These are phyloP conservation scores for Ctenoplectra terminalis DNA, from an alignment of 1,140 invertebrate genomes.

Conservation along the genomic window DNA sequence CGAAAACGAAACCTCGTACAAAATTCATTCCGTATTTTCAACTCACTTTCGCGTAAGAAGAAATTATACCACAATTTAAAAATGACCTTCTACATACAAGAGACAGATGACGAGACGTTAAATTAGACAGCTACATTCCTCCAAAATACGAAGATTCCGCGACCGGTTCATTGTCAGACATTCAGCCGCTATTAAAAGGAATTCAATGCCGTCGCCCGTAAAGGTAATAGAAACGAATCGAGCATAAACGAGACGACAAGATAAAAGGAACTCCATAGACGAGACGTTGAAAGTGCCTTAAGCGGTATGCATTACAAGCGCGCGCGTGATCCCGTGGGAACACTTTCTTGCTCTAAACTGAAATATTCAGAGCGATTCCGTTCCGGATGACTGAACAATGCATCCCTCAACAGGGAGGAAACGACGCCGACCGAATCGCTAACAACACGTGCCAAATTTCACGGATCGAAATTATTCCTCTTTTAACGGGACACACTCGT, in stretches of 20 bases:
- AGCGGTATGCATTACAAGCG: not conserved
- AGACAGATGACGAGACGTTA: too few species aligned
- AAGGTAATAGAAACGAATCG: slow-evolving; percentile 6
- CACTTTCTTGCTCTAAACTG: not conserved
- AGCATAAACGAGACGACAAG: not conserved
- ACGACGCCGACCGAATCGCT: not conserved
- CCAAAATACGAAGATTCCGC: not conserved
- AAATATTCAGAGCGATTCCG: not conserved
- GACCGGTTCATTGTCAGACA: not conserved
- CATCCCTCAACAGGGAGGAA: too few species aligned
- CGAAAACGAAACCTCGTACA: too few species aligned
- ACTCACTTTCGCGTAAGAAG: too few species aligned
- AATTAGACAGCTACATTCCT: not conserved
- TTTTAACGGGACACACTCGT: not conserved
- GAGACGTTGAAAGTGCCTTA: not conserved
- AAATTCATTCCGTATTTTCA: too few species aligned
- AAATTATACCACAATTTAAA: too few species aligned
- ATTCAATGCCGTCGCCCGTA: not conserved
- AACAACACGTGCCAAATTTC: not conserved
- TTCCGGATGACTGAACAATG: not conserved
- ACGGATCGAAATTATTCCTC: not conserved
- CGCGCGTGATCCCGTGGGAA: not conserved
- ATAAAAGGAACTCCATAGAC: not conserved
- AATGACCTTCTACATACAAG: too few species aligned
- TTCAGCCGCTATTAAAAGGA: not conserved